Evolutionary conservation across 2,888 invertebrate genomes (phyloP), one percentile per base, ranked within the genome.

Genomic region (Drepanosiphum platanoidis): DNA sequence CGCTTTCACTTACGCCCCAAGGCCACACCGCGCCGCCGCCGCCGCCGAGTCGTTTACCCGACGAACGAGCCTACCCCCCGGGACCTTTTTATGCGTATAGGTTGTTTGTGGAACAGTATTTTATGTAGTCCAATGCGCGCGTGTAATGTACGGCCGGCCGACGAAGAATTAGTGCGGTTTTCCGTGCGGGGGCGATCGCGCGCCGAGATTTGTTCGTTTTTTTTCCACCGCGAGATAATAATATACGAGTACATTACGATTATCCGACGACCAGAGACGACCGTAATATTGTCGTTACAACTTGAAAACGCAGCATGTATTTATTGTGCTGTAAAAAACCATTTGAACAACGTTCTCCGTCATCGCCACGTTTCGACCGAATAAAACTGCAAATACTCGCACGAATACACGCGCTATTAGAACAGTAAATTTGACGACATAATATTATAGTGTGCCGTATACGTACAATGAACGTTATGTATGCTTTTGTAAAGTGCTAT

Each of bases 1-100:
- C 68, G 79, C 79, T 68, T 79, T 79, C 68, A 46, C 68, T 79
- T 79, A 68, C 34, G 11, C n/a, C 4, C 39, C 58, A n/a, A 61
- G 1, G 27, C 61, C 52, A 22, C 22, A 27, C 61, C n/a, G n/a
- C n/a, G n/a, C n/a, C n/a, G n/a, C n/a, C n/a, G n/a, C n/a, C n/a
- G n/a, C n/a, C n/a, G n/a, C n/a, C 61, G 27, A 61, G 61, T 61
- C 27, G 9, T 61, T 61, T 61, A 5, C 27, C 4, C 36, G 32
- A 34, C 39, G 39, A 27, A 42, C 42, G 42, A 42, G 42, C 71
- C 34, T 27, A 42, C 39, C 78, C 42, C 42, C 64, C 30, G 64
- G 32, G 64, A 64, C 64, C 32, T 42, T 78, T 78, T 78, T 64
- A 27, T 30, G 36, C 18, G 8, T 30, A 11, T 18, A 27, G 1